These are phyloP conservation scores for Cosmopolites sordidus DNA, from an alignment of 2,888 invertebrate genomes.

Conservation along the genomic window DNA sequence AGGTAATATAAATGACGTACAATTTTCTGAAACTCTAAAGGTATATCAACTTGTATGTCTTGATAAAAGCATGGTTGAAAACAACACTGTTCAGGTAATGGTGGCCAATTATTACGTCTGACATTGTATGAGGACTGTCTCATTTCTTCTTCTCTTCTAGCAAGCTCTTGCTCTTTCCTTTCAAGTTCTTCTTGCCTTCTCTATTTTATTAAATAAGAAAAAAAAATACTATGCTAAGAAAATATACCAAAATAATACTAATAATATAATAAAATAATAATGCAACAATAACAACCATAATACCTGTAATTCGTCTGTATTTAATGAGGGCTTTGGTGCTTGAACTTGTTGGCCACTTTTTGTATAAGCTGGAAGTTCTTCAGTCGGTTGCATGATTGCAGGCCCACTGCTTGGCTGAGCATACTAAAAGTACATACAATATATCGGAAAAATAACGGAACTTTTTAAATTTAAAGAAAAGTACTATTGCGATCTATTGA, in stretches of 20 bases:
- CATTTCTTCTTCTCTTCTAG: constrained; percentile 83
- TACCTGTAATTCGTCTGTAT: constrained; percentile 75
- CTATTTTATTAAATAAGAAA: constrained; percentile 45
- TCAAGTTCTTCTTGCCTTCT: constrained; percentile 86
- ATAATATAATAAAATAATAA: not conserved
- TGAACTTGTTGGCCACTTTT: constrained; percentile 58
- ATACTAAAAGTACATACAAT: constrained; percentile 13
- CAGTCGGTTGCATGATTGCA: constrained; percentile 79
- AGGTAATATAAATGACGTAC: constrained; percentile 92
- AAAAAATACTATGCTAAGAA: not conserved
- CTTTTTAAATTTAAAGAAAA: no score
- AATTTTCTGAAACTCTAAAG: constrained; percentile 93
- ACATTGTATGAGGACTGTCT: constrained; percentile 58
- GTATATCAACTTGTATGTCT: constrained; percentile 98
- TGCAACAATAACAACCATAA: constrained; percentile 1
- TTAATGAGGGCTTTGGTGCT: constrained; percentile 51
- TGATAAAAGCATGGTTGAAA: constrained; percentile 99
- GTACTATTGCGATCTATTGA: no score
- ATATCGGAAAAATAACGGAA: no score
- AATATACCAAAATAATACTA: no score
- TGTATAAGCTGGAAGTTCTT: constrained; percentile 62
- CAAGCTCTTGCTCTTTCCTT: constrained; percentile 84
- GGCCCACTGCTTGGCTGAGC: constrained; percentile 56
- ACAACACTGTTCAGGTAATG: constrained; percentile 87
- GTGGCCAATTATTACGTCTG: constrained; percentile 96